Evolutionary conservation across 2,888 invertebrate genomes (phyloP).

Genomic region (Mechanitis messenoides): DNA sequence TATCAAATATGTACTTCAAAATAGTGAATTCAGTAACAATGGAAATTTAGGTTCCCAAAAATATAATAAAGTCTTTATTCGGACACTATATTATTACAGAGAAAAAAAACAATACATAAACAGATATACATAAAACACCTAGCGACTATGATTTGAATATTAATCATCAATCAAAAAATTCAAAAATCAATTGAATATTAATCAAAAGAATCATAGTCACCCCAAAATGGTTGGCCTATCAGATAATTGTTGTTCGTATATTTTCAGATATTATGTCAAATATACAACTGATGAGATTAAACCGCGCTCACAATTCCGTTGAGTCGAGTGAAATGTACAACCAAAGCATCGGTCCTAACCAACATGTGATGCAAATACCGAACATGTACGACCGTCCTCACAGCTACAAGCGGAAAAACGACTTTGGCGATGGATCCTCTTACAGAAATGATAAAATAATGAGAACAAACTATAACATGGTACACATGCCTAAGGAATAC

Average conservation of each 20-base stretch:
- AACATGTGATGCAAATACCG: slow-evolving; percentile 54
- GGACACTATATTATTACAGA: no score
- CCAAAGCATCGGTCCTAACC: slow-evolving; percentile 49
- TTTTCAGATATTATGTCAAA: slow-evolving; percentile 61
- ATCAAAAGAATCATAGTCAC: no score
- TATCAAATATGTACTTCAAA: no score
- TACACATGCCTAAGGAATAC: slow-evolving; percentile 56
- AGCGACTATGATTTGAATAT: no score
- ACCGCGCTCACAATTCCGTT: slow-evolving; percentile 52
- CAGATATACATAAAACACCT: no score
- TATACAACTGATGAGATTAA: slow-evolving; percentile 57
- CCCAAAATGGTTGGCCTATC: no score
- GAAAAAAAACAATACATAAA: no score
- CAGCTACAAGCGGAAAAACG: slow-evolving; percentile 61
- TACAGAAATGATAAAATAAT: slow-evolving; percentile 67
- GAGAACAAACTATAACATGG: slow-evolving; percentile 58
- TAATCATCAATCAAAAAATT: no score
- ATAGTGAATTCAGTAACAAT: no score
- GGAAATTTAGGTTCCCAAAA: no score
- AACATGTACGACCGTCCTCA: slow-evolving; percentile 61
- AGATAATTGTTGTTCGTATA: background rate
- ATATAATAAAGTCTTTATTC: no score
- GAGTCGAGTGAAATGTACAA: slow-evolving; percentile 65
- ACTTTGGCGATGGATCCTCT: slow-evolving; percentile 57
- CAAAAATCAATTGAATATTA: no score